These are phyloP conservation scores for Koerneria pararmatus DNA, from an alignment of 2,888 invertebrate species.

Conservation along the genomic window DNA sequence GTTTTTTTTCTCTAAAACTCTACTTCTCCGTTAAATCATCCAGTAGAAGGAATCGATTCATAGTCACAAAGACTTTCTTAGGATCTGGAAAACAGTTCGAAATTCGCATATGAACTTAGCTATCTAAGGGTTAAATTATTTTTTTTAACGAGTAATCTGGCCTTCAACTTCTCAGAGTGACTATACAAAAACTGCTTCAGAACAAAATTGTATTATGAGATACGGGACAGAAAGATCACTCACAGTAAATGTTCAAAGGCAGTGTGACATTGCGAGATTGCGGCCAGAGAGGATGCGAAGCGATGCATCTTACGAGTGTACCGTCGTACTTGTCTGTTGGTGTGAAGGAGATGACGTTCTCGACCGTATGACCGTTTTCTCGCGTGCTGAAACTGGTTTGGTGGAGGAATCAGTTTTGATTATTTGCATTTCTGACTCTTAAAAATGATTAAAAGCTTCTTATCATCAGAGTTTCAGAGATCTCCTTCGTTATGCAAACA, in stretches of 20 bases:
- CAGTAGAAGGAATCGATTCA: too few relatives aligned
- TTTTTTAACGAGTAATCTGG: too few relatives aligned
- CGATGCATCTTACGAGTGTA: conserved; percentile 47
- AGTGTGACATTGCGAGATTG: conserved; percentile 39
- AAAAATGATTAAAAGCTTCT: too few relatives aligned
- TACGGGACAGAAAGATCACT: conserved; percentile 27
- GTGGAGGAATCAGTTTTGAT: background rate
- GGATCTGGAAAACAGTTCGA: too few relatives aligned
- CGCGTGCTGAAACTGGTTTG: conserved; percentile 31
- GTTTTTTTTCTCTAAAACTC: conserved; percentile 20
- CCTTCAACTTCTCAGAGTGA: too few relatives aligned
- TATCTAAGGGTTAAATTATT: too few relatives aligned
- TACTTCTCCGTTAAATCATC: background rate
- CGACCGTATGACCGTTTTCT: conserved; percentile 40
- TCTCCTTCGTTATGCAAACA: too few relatives aligned
- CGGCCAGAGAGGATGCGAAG: conserved; percentile 53
- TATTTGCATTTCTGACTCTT: too few relatives aligned
- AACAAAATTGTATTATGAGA: background rate
- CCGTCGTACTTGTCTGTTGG: conserved; percentile 52
- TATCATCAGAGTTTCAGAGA: too few relatives aligned
- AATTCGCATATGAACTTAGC: too few relatives aligned
- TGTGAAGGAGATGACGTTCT: conserved; percentile 47
- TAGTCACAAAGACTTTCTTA: too few relatives aligned
- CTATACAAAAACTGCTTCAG: background rate
- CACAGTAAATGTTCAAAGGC: conserved; percentile 50